These are phyloP conservation scores for Pan paniscus DNA, from an alignment of 2,113 vertebrate genomes.

Conservation along the genomic window DNA sequence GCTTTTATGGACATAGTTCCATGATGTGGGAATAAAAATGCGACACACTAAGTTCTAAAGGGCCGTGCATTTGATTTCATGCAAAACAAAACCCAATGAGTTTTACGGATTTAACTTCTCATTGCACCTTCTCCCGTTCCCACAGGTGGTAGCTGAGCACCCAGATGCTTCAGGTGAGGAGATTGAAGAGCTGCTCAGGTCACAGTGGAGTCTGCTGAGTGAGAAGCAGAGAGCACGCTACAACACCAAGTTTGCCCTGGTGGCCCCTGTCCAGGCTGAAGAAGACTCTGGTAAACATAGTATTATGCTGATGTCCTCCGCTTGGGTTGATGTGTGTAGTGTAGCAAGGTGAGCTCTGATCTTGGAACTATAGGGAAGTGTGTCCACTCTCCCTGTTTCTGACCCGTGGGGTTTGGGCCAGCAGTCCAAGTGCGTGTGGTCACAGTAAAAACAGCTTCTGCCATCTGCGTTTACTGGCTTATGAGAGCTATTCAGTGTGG, in stretches of 20 bases:
- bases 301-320: conserved; percentile 79
- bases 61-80: rapidly evolving
- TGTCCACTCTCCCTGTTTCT: conserved; percentile 74
- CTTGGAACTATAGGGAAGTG: conserved; percentile 70
- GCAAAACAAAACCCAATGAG: not conserved
- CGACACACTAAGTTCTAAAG: rapidly evolving
- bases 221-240: conserved; percentile 89
- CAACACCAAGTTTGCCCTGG: conserved; percentile 88
- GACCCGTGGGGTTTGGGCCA: conserved; percentile 75
- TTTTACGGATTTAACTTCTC: rapidly evolving
- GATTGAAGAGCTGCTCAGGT: conserved; percentile 88
- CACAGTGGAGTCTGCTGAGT: conserved; percentile 88
- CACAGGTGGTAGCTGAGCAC: conserved; percentile 87
- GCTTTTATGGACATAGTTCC: not conserved
- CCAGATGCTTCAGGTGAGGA: conserved; percentile 87
- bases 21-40: too few species aligned
- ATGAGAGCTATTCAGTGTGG: conserved; percentile 64
- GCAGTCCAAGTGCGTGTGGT: conserved; percentile 69
- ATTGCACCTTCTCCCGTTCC: not conserved
- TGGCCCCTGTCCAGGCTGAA: conserved; percentile 83
- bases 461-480: conserved; percentile 72
- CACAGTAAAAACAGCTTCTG: conserved; percentile 61
- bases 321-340: conserved; percentile 73
- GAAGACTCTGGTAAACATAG: conserved; percentile 86
- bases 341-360: conserved; percentile 68